Evolutionary conservation across 2,888 invertebrate species (phyloP), one percentile per base, ranked within the genome.

Genomic region (Tachina fera): DNA sequence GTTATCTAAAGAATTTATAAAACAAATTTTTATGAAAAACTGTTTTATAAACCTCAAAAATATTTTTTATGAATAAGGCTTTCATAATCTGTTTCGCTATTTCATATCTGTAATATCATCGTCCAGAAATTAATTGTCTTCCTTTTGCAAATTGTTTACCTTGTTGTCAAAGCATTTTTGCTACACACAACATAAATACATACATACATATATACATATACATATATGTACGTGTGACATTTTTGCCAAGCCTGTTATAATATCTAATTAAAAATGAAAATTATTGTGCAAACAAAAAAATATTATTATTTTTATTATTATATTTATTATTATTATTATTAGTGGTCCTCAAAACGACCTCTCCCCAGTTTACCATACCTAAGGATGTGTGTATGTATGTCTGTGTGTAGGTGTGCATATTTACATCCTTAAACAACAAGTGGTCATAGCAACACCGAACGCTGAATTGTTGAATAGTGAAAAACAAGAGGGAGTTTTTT

Each of bases 371-470:
- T 31, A 10, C 1, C 16, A 9, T 45, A 9, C 13, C 9, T 1
- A 16, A 4, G 31, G 31, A 31, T 16, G 16, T 51, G 8, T 49
- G 49, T 49, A 14, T n/a, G n/a, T 49, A 14, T 49, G n/a, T 49
- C 9, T 58, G 14, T 41, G n/a, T 11, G 9, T 61, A 43, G 10
- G 9, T 41, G 39, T 41, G 14, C 41, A n/a, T 63, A 58, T 58
- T 58, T 58, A 49, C 49, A 45, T 43, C 51, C 16, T 72, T 22
- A 56, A 49, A 53, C 72, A 72, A 72, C 74, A 81, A 70, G 75
- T 70, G 75, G 68, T 82, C 75, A 82, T 82, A 82, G 81, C 68
- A 82, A 82, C 81, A 5, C 16, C 19, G n/a, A 60, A 56, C 39
- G 13, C 22, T 13, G 63, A 63, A 70, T 61, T 75, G 41, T 75